Base-by-base conservation (phyloP, 2,113 vertebrate species). In the Urocolius indicus region DNA sequence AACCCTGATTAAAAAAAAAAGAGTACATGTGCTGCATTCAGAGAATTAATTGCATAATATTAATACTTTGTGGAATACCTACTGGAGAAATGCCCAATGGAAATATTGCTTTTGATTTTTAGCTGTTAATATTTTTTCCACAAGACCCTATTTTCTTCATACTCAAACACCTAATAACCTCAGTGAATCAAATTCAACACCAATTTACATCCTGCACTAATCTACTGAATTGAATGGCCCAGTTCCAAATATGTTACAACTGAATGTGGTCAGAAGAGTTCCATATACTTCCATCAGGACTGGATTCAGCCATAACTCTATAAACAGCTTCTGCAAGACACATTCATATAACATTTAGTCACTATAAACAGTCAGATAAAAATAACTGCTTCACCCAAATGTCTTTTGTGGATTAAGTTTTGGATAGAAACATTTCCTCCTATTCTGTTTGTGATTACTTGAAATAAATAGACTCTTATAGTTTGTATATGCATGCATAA, bases 381-480 rank as follows among this genome's bases (percentile, higher is more conserved):
- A 96, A 65, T 67, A 92, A 90, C 38, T 71, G 20, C 81, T 94
- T 80, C 49, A 91, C 67, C 15, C 29, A 89, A 75, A 45, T 72
- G 73, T 58, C 80, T 43, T 61, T 77, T 72, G 58, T 79, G 49
- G 46, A 38, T 68, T 81, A 79, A 63, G 26, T 84, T 91, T 75
- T 86, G 75, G 61, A 84, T 78, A 85, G 65, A 90, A 93, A 76
- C 30, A 88, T 71, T 95, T 83, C 81, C 84, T 96, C 51, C 51
- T 30, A 61, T 94, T 92, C 74, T 55, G 34, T 84, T 78, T 82
- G 66, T 66, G 67, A 79, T 6, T 62, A 45, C 45, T 76, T 87
- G 59, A 90, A 95, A 95, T 76, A 96, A 95, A 87, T 26, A 67
- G 32, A 67, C 83, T 85, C 94, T 88, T 94, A 77, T 13, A 45